phyloP scores from a whole-genome alignment of 2,113 vertebrate species.

The Hippopotamus amphibius region DNA sequence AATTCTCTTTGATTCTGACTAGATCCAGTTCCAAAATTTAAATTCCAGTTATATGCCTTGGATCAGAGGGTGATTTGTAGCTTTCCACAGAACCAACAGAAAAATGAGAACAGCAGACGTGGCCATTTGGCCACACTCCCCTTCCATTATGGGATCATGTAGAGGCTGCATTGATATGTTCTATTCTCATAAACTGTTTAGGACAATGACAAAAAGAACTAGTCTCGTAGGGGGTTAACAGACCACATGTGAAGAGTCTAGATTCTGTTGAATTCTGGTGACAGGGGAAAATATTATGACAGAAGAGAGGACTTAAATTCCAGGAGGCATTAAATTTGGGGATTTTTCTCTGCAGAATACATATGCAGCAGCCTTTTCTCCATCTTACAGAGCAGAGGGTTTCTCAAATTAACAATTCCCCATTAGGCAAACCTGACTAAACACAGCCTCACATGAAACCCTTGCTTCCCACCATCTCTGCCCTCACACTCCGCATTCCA shows the following conservation, averaged over 20 bases:
- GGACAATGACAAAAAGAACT: background rate
- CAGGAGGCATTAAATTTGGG: background rate
- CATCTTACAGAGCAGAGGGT: background rate
- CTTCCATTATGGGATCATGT: background rate
- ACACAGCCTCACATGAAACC: background rate
- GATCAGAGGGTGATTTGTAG: conserved; percentile 33
- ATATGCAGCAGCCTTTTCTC: conserved; percentile 58
- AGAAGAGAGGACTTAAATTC: conserved; percentile 51
- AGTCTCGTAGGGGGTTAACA: background rate
- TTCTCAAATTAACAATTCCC: conserved; percentile 44
- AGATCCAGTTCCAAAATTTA: conserved; percentile 54
- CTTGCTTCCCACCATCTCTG: background rate
- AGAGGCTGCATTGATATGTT: background rate
- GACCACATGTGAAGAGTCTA: conserved; percentile 12
- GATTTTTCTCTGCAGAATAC: conserved; percentile 51
- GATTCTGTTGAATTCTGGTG: conserved; percentile 46
- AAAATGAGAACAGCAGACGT: conserved; percentile 22
- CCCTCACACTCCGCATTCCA: background rate
- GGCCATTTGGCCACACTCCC: background rate
- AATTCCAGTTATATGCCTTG: conserved; percentile 51
- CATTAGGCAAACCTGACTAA: background rate
- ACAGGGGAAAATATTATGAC: conserved; percentile 21
- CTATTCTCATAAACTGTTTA: background rate
- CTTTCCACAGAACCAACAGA: conserved; percentile 26
- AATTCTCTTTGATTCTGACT: conserved; percentile 59